These are phyloP conservation scores for Atherix ibis DNA, from an alignment of 2,888 invertebrate species.

Conservation along the genomic window DNA sequence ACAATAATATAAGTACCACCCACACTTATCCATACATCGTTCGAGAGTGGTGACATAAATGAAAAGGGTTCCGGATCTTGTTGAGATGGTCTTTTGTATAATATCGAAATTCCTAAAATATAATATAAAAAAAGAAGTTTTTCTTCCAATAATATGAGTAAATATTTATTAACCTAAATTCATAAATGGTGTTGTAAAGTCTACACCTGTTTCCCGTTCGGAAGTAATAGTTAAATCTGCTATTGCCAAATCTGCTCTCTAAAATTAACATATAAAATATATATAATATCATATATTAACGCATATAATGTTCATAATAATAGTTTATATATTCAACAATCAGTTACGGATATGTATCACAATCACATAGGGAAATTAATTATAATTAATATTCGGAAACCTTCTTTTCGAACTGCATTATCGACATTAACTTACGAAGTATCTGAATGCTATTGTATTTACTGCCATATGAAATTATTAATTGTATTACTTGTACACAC, in stretches of 20 bases:
- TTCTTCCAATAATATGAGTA: neutral
- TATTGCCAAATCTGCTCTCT: constrained; percentile 83
- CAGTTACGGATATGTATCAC: too few species aligned
- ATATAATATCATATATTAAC: too few species aligned
- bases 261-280: too few species aligned
- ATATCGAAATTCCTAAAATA: constrained; percentile 60
- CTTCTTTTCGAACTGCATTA: too few species aligned
- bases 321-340: too few species aligned
- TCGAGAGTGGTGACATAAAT: constrained; percentile 79
- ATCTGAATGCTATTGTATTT: too few species aligned
- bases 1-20: constrained; percentile 66
- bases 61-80: constrained; percentile 79
- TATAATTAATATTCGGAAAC: too few species aligned
- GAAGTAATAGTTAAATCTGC: constrained; percentile 84
- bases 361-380: too few species aligned
- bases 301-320: too few species aligned
- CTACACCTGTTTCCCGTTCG: constrained; percentile 72
- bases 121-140: constrained; percentile 4
- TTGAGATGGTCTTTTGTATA: constrained; percentile 74
- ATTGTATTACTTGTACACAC: too few species aligned
- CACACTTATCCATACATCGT: constrained; percentile 72
- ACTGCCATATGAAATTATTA: too few species aligned
- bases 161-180: constrained; percentile 58
- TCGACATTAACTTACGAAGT: too few species aligned
- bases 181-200: constrained; percentile 94